Evolutionary conservation across 2,113 vertebrate genomes (phyloP).

Genomic region (Epinephelus fuscoguttatus): DNA sequence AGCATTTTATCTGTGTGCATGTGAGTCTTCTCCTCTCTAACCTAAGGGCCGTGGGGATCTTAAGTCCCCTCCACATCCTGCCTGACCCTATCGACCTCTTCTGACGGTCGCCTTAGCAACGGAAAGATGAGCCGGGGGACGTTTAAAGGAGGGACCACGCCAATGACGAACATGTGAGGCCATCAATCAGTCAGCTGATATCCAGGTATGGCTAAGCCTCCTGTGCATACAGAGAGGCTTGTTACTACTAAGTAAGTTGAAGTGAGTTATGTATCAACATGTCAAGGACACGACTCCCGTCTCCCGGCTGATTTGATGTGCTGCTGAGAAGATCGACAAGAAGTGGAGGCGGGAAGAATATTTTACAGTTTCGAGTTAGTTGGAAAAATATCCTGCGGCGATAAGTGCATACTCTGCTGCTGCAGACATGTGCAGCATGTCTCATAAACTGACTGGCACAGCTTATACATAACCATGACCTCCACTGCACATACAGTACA

Average conservation of each 20-base stretch:
- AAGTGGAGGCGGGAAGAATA: constrained; percentile 24
- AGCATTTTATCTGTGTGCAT: constrained; percentile 40
- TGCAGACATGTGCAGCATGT: background rate
- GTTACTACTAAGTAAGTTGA: constrained; percentile 41
- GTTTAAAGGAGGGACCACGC: constrained; percentile 22
- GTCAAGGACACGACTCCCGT: constrained; percentile 37
- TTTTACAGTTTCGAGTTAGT: constrained; percentile 12
- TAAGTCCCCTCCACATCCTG: constrained; percentile 66
- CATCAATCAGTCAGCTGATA: constrained; percentile 65
- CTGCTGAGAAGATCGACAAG: background rate
- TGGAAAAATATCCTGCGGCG: constrained; percentile 37
- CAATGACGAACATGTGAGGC: constrained; percentile 30
- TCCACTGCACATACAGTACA: constrained; percentile 2
- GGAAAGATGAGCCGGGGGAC: constrained; percentile 69
- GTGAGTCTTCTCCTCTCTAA: constrained; percentile 48
- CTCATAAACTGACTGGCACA: constrained; percentile 25
- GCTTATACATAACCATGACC: constrained; percentile 25
- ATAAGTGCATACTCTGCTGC: background rate
- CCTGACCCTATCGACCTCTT: constrained; percentile 79
- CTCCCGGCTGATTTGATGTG: constrained; percentile 19
- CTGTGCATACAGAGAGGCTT: constrained; percentile 25
- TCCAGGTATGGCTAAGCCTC: constrained; percentile 41
- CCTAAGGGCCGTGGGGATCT: constrained; percentile 58
- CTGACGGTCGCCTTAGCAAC: constrained; percentile 79
- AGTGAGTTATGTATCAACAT: constrained; percentile 47